Evolutionary conservation across 2,888 invertebrate species (phyloP).

Genomic region (Sminthurides aquaticus): DNA sequence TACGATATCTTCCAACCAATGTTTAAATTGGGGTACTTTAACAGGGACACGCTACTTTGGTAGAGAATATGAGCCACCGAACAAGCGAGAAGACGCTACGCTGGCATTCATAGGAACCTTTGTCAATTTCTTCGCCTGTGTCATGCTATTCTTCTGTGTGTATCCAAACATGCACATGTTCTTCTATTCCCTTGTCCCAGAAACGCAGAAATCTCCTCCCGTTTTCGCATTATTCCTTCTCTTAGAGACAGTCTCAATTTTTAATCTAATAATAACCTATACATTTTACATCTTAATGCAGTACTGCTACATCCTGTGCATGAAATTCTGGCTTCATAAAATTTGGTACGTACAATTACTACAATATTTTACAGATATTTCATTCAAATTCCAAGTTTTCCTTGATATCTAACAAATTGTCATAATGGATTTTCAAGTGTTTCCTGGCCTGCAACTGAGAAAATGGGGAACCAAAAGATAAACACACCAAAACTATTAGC

Average conservation of each 20-base stretch:
- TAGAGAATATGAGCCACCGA: neutral
- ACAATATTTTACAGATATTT: too few relatives aligned
- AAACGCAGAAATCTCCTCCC: neutral
- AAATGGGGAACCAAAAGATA: neutral
- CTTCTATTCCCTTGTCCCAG: neutral
- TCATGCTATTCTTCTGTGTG: neutral
- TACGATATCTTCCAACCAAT: neutral
- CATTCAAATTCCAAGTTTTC: too few relatives aligned
- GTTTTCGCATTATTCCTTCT: neutral
- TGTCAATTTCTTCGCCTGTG: neutral
- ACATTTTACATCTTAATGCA: slow-evolving; percentile 1
- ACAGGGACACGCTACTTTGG: slow-evolving; percentile 1
- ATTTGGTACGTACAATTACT: slow-evolving; percentile 4
- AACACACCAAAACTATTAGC: neutral
- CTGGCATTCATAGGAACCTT: neutral
- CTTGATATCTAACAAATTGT: too few relatives aligned
- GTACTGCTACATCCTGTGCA: neutral
- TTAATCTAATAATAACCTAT: neutral
- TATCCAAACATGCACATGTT: neutral
- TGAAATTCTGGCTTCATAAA: neutral
- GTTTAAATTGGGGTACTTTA: neutral
- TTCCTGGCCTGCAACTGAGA: neutral
- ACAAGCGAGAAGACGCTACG: neutral
- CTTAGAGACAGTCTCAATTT: neutral
- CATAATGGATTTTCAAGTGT: neutral